These are phyloP conservation scores for Atta texana DNA, from an alignment of 1,140 invertebrate species.

Conservation along the genomic window DNA sequence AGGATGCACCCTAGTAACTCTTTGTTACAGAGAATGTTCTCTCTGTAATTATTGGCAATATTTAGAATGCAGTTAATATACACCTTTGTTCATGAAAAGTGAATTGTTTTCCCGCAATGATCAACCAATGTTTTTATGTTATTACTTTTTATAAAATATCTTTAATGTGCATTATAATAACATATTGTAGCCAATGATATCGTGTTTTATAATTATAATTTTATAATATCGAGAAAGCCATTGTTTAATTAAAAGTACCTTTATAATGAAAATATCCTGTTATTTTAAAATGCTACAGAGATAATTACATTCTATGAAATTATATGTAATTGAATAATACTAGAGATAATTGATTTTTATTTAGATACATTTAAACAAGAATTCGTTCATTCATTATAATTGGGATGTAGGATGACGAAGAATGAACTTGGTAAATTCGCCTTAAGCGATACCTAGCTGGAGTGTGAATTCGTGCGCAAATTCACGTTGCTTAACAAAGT, in stretches of 20 bases:
- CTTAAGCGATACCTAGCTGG: constrained; percentile 51
- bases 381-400: constrained; percentile 13
- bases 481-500: constrained; percentile 68
- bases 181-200: background rate
- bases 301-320: constrained; percentile 9
- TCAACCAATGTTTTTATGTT: background rate
- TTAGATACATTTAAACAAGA: constrained; percentile 11
- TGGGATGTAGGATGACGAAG: constrained; percentile 27
- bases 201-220: background rate
- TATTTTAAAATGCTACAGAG: background rate
- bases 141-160: background rate
- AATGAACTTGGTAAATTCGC: constrained; percentile 33
- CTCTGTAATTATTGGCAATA: constrained; percentile 53
- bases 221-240: background rate
- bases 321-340: background rate
- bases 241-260: constrained; percentile 14
- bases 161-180: background rate
- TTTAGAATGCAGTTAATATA: constrained; percentile 37
- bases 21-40: constrained; percentile 22
- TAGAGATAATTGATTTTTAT: background rate
- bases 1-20: constrained; percentile 12
- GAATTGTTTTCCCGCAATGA: background rate
- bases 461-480: constrained; percentile 59
- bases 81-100: background rate
- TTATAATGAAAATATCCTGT: background rate